A percentile compares a stretch with the other conserved stretches of the same genome.
Evolutionary conservation across 1,140 invertebrate species (phyloP).

Genomic region (Diuraphis noxia): DNA sequence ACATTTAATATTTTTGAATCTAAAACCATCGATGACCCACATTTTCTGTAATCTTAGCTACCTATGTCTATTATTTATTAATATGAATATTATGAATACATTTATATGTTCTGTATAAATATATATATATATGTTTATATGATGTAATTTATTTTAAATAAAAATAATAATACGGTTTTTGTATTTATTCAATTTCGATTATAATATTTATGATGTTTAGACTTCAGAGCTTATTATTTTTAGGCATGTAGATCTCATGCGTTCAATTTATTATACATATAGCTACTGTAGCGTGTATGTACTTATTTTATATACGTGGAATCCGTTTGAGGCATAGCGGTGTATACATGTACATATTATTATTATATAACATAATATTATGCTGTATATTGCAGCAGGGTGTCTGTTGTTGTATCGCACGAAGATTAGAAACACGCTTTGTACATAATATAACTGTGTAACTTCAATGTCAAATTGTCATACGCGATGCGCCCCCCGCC

Average conservation of each 20-base stretch:
- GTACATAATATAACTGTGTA: background rate
- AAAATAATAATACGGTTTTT: background rate
- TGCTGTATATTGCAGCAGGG: background rate
- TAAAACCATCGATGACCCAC: background rate
- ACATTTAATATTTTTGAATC: background rate
- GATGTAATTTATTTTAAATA: background rate
- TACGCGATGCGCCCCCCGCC: background rate
- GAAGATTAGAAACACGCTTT: background rate
- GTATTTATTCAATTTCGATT: too few relatives aligned
- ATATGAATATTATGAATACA: background rate
- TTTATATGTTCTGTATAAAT: background rate
- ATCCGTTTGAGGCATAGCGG: background rate
- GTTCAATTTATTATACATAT: background rate
- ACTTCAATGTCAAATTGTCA: background rate
- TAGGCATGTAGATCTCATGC: too few relatives aligned
- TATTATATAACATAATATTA: background rate
- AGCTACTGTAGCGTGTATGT: background rate
- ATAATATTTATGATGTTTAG: background rate
- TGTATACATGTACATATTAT: background rate
- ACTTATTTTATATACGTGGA: background rate
- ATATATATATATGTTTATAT: too few relatives aligned
- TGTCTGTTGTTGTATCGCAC: background rate
- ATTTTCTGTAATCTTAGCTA: background rate
- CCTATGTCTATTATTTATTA: too few relatives aligned
- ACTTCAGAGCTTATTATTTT: background rate